phyloP scores from a whole-genome alignment of 2,888 invertebrate species.

The Salticus scenicus region DNA sequence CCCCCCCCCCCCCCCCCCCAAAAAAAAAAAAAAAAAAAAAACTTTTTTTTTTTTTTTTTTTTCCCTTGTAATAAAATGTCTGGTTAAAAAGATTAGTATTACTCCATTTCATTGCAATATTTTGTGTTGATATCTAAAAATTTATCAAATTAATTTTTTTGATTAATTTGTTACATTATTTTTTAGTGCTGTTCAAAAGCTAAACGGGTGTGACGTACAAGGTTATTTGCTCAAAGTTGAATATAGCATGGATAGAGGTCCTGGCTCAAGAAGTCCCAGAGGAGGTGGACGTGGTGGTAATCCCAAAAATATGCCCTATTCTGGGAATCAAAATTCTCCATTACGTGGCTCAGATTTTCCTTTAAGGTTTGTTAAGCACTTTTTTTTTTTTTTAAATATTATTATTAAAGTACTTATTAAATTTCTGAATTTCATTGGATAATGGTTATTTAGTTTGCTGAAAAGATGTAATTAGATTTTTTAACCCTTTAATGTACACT shows the following conservation, averaged over 20 bases:
- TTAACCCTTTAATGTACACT: too few species aligned
- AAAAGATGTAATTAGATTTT: too few species aligned
- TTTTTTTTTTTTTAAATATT: neutral
- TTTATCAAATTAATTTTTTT: neutral
- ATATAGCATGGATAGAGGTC: constrained; percentile 81
- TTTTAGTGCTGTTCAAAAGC: constrained; percentile 86
- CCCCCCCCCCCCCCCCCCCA: too few species aligned
- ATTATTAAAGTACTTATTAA: too few species aligned
- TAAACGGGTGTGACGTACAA: constrained; percentile 91
- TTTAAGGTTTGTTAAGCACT: constrained; percentile 58
- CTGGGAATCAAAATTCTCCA: constrained; percentile 65
- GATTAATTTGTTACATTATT: constrained; percentile 70
- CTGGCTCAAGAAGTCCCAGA: constrained; percentile 71
- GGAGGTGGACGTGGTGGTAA: constrained; percentile 45
- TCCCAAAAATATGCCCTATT: constrained; percentile 49
- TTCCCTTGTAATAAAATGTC: too few species aligned
- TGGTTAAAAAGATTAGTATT: too few species aligned
- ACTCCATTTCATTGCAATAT: too few species aligned
- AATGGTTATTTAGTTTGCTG: too few species aligned
- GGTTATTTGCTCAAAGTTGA: constrained; percentile 90
- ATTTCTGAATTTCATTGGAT: neutral
- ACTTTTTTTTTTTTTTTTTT: too few species aligned
- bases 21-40: too few species aligned
- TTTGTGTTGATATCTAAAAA: too few species aligned
- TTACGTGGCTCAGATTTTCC: constrained; percentile 69